These are phyloP conservation scores for Bacillus rossius DNA, from an alignment of 1,140 invertebrate species.

Conservation along the genomic window DNA sequence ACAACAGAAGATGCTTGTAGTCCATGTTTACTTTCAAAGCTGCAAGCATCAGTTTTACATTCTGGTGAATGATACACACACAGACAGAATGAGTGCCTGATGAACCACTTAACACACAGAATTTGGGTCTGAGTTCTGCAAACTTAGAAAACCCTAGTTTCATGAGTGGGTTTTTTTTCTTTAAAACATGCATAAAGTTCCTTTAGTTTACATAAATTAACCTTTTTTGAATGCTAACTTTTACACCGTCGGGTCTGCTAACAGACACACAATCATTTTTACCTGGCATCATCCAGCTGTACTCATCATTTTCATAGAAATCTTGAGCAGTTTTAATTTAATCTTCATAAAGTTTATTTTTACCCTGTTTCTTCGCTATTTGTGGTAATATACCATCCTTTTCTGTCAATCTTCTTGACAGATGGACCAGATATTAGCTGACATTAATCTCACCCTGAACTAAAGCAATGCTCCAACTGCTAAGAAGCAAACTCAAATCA, in stretches of 20 bases:
- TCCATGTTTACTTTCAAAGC: slow-evolving; percentile 4
- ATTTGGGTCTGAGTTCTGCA: slow-evolving; percentile 17
- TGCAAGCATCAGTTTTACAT: slow-evolving; percentile 28
- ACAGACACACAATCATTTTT: slow-evolving; percentile 25
- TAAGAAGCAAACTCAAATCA: slow-evolving; percentile 5
- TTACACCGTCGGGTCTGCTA: slow-evolving; percentile 9
- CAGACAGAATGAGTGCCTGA: slow-evolving; percentile 15
- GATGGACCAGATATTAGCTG: not conserved
- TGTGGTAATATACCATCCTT: slow-evolving; percentile 11
- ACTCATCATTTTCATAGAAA: slow-evolving; percentile 30
- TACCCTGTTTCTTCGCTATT: slow-evolving; percentile 4
- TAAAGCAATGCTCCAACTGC: slow-evolving; percentile 3
- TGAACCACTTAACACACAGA: not conserved
- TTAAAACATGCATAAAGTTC: slow-evolving; percentile 23
- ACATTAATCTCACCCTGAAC: slow-evolving; percentile 12
- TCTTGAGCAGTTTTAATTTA: slow-evolving; percentile 17
- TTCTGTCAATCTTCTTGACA: slow-evolving; percentile 16
- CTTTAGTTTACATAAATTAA: slow-evolving; percentile 27
- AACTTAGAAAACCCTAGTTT: slow-evolving; percentile 13
- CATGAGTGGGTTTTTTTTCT: slow-evolving; percentile 18
- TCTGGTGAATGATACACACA: slow-evolving; percentile 18
- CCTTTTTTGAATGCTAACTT: slow-evolving; percentile 23
- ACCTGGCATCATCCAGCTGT: slow-evolving; percentile 25
- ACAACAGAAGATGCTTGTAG: slow-evolving; percentile 4
- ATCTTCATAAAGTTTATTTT: not conserved